These are phyloP conservation scores for Euzophera pinguis DNA, from an alignment of 2,888 invertebrate species.

Conservation along the genomic window DNA sequence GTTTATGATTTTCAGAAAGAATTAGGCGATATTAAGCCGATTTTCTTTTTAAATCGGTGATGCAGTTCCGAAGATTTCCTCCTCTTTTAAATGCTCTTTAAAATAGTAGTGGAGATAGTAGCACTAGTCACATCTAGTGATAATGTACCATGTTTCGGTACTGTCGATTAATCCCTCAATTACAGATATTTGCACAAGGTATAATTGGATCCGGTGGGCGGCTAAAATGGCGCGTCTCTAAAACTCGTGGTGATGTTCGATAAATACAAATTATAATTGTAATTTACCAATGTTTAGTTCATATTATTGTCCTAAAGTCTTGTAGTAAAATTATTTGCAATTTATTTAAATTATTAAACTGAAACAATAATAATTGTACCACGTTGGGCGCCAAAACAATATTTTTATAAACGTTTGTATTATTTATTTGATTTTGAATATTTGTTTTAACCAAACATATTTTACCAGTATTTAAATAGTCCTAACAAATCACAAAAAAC, in stretches of 20 bases:
- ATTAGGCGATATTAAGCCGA: too few relatives aligned
- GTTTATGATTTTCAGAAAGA: too few relatives aligned
- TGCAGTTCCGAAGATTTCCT: too few relatives aligned
- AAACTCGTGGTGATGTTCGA: background rate
- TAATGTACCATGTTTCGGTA: constrained; percentile 16
- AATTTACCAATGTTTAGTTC: background rate
- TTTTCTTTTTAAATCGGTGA: too few relatives aligned
- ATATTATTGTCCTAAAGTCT: too few relatives aligned
- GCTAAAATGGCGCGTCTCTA: constrained; percentile 6
- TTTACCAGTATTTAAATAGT: too few relatives aligned
- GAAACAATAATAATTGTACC: constrained; percentile 13
- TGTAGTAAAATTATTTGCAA: too few relatives aligned
- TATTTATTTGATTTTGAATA: too few relatives aligned
- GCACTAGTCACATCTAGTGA: constrained; percentile 13
- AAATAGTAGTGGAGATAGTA: too few relatives aligned
- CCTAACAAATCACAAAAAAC: too few relatives aligned
- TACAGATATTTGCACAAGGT: constrained; percentile 58
- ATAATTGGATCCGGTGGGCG: constrained; percentile 50
- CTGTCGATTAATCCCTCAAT: constrained; percentile 57
- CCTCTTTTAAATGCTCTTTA: too few relatives aligned
- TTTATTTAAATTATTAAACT: constrained; percentile 22
- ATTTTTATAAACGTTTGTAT: background rate
- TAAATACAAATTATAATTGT: background rate
- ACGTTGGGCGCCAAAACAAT: constrained; percentile 14
- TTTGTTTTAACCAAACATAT: too few relatives aligned